phyloP scores from a whole-genome alignment of 2,797 vertebrate genomes.

The Anisognathus igniventris region DNA sequence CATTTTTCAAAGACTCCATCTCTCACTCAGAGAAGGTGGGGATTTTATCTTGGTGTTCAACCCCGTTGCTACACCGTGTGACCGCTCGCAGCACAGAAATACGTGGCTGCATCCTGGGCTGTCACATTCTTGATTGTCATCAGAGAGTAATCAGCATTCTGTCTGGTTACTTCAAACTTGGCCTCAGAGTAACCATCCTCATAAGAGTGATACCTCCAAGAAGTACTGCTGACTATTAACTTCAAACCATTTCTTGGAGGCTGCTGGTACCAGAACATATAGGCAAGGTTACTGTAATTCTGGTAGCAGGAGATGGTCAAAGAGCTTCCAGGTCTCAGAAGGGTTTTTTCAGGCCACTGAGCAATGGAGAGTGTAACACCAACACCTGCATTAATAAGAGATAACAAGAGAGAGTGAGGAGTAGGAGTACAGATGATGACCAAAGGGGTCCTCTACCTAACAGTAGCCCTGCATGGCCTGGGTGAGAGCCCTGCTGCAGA shows the following conservation, averaged over 20 bases:
- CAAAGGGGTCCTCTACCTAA: background rate
- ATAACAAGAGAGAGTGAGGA: background rate
- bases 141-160: fast-evolving
- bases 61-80: background rate
- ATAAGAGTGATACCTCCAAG: background rate
- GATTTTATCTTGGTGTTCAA: background rate
- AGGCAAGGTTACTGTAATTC: background rate
- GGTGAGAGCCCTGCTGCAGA: background rate
- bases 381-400: background rate
- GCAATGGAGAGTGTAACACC: background rate
- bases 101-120: background rate
- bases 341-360: background rate
- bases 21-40: background rate
- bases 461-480: background rate
- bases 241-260: background rate
- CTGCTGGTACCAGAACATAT: background rate
- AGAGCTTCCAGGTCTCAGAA: background rate
- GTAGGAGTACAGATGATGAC: background rate
- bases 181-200: background rate
- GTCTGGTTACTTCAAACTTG: background rate
- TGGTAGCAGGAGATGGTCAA: background rate
- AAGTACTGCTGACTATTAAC: background rate
- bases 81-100: background rate
- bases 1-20: too few species aligned
- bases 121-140: conserved; percentile 21